Base-by-base conservation (phyloP, 2,113 vertebrate species). In the Miniopterus natalensis region DNA sequence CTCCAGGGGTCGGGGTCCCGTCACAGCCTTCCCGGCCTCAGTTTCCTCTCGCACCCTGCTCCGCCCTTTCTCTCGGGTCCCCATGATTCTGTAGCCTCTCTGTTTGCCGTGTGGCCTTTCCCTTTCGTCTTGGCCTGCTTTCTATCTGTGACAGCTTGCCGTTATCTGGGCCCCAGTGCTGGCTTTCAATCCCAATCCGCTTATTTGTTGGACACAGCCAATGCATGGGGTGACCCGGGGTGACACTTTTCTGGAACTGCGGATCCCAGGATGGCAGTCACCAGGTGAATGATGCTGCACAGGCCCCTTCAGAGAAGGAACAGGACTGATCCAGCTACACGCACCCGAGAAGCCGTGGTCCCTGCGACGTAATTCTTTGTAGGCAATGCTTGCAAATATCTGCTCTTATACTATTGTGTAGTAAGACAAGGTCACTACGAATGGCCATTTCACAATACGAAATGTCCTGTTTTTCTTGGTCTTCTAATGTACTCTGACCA, bases 241-340 rank as follows among this genome's bases (percentile, higher is more conserved):
- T 5, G 59, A 21, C 8, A 1, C 59, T 71, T 49, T 36, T 57
- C 51, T 57, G 11, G n/a, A 49, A 29, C 47, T 92, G 15, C 9
- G 31, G 12, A 66, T 47, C 68, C 65, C 23, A 27, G 12, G 20
- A 70, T 5, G 6, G 2, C 10, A 25, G 29, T 14, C 25, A 21
- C 14, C 10, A 89, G 55, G 17, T 29, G 8, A 78, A 21, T 27
- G 13, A 80, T 12, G 61, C 40, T 20, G 6, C 1, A 31, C 9
- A 11, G 42, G 10, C 29, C 59, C 3, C 14, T 71, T 61, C 12
- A 20, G 42, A 59, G 65, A 61, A 68, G 27, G 31, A 36, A 7
- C 1, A 3, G 7, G n/a, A 18, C 7, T 2, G 42, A 36, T 9
- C 2, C 4, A 1, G 13, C 40, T 77, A 3, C 2, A 1, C 45